Percentiles rank a stretch among this genome's conserved stretches.
These are phyloP conservation scores for Propithecus deckenii DNA, from an alignment of 2,797 vertebrate genomes.

Conservation along the genomic window DNA sequence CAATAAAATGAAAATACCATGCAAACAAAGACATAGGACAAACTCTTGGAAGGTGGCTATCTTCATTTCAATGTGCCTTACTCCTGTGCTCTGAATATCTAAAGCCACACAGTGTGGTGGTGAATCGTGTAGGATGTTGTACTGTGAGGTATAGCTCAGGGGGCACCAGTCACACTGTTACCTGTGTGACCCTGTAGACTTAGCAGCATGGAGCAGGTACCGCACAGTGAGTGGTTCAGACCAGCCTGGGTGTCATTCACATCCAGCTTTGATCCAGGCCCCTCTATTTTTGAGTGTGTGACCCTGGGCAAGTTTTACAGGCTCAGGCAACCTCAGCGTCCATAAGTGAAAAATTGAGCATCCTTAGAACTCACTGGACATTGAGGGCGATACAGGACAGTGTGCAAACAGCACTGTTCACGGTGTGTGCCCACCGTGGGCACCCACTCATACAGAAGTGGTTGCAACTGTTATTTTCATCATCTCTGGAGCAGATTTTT, in stretches of 20 bases:
- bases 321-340: not conserved
- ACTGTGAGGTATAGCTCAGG: not conserved
- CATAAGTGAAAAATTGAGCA: not conserved
- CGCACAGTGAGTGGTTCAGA: too few species aligned
- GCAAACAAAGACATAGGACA: not conserved
- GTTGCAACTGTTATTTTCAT: not conserved
- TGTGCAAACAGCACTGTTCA: not conserved
- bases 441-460: rapidly evolving
- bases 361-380: not conserved
- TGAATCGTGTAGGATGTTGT: not conserved
- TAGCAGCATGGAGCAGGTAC: not conserved
- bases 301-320: not conserved
- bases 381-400: rapidly evolving
- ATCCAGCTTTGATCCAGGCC: not conserved
- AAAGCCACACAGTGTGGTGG: not conserved
- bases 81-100: not conserved
- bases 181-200: not conserved
- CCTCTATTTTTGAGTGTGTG: not conserved
- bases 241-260: not conserved
- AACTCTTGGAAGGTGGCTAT: not conserved
- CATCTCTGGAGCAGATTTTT: not conserved
- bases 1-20: not conserved
- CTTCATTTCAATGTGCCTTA: not conserved
- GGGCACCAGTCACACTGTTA: not conserved
- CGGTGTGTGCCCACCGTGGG: rapidly evolving